phyloP scores from a whole-genome alignment of 1,140 invertebrate genomes.

The Pollicipes pollicipes region DNA sequence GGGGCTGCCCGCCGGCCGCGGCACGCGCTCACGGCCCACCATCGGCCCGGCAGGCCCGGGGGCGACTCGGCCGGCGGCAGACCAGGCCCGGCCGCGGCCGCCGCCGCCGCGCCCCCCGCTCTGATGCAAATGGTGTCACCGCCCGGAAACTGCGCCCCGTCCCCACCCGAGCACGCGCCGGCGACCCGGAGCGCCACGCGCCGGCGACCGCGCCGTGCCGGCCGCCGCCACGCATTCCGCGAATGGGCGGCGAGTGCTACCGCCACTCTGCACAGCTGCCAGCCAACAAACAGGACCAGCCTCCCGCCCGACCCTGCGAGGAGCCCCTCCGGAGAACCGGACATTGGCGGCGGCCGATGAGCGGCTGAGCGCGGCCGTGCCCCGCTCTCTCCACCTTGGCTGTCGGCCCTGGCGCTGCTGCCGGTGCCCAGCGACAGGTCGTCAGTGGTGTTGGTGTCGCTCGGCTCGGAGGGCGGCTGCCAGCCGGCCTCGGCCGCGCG shows the following conservation, averaged over 20 bases:
- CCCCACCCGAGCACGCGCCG: not conserved
- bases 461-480: not conserved
- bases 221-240: no score
- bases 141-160: not conserved
- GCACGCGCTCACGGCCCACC: no score
- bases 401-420: not conserved
- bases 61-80: not conserved
- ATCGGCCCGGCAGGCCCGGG: no score
- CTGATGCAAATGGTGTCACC: not conserved
- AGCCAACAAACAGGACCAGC: no score
- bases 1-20: no score
- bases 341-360: no score
- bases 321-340: no score
- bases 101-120: not conserved
- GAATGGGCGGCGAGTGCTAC: no score
- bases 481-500: not conserved
- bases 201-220: not conserved
- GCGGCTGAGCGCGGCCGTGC: no score
- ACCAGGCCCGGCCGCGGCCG: no score
- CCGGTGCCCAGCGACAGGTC: not conserved
- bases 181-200: not conserved
- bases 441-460: not conserved
- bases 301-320: no score
- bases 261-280: no score
- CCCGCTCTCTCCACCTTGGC: not conserved